Evolutionary conservation across 2,888 invertebrate genomes (phyloP), one percentile per base, ranked within the genome.

Genomic region (Yponomeuta malinellus): DNA sequence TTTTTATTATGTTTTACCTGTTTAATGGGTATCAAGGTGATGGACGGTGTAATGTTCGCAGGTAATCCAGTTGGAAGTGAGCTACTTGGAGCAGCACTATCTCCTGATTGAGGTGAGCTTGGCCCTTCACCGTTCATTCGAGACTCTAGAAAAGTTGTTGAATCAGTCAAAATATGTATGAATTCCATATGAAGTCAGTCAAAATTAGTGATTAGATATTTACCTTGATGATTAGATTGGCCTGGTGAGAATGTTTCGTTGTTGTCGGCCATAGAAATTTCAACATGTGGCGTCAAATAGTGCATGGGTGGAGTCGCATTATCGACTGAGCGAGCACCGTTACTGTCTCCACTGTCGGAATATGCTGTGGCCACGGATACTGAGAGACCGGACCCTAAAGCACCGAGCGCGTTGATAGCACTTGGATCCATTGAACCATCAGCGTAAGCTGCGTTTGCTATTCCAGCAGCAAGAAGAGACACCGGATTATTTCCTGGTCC

Each of bases 271-370:
- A 97, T 96, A 64, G 97, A 97, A 84, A 97, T 97, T 91, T 97
- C 97, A 59, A 97, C 97, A 78, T 97, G 97, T 8, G 97, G 97
- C 63, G 97, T 97, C 64, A 97, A 93, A 83, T 97, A 97, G 86
- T 97, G 97, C 97, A 97, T 97, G 0, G 97, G 97, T 12, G 97
- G 97, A 68, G 97, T 97, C 10, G 96, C 96, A 80, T 97, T 97
- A 81, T 97, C 97, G n/a, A 95, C 95, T 0, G 96, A 96, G 72
- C 97, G 93, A 65, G 94, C 95, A 1, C 95, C 95, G 71, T 95
- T 95, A 75, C 96, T 97, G 78, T 97, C 97, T 0, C 97, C 96
- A 75, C 96, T 96, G 81, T 97, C 97, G 63, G 96, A 96, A 79
- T 96, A 95, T 43, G 95, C 96, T n/a, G 96, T 95, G 0, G 94